Base-by-base conservation (phyloP, 2,113 vertebrate species). In the cat (Felis catus) region DNA sequence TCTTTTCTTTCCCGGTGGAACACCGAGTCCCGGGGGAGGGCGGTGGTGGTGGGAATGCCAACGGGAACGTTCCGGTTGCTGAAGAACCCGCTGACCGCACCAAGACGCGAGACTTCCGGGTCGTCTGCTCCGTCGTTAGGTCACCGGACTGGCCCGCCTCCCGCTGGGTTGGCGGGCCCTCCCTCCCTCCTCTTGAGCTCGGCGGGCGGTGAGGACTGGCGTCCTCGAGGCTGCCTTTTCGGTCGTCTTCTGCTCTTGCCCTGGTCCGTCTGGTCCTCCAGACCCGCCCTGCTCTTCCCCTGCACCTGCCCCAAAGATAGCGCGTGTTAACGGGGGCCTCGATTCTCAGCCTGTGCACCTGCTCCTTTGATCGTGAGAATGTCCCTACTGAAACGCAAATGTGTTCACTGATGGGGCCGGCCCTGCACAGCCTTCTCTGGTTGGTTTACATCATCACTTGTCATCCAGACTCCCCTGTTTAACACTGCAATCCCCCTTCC, bases 281-380 rank as follows among this genome's bases (percentile, higher is more conserved):
- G 73, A 48, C n/a, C 29, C 3, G 0, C 36, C 25, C 41, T 3
- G 0, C 1, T 1, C 41, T 27, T 7, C n/a, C 5, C 2, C 68
- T n/a, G 53, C 27, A 13, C 70, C 81, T 23, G 55, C 33, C 55
- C 27, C 19, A 13, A 11, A 58, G 27, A 3, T 27, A 21, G 33
- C 36, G 9, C 1, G 15, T 3, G 18, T 61, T 39, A 31, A 21
- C 10, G 12, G 8, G 1, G 36, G 8, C 39, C 41, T 51, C 27
- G 23, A 5, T 5, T 33, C 33, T 85, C 70, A 13, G 65, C 70
- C 70, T 12, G 25, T 0, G 12, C 29, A 36, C 70, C 36, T n/a
- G 18, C 10, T 55, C 7, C 25, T 73, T 41, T 33, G 36, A 23
- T 23, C 21, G 15, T 16, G 23, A 93, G 41, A 85, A 90, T 11